Evolutionary conservation across 2,888 invertebrate species (phyloP).

Genomic region (Mythimna vitellina): DNA sequence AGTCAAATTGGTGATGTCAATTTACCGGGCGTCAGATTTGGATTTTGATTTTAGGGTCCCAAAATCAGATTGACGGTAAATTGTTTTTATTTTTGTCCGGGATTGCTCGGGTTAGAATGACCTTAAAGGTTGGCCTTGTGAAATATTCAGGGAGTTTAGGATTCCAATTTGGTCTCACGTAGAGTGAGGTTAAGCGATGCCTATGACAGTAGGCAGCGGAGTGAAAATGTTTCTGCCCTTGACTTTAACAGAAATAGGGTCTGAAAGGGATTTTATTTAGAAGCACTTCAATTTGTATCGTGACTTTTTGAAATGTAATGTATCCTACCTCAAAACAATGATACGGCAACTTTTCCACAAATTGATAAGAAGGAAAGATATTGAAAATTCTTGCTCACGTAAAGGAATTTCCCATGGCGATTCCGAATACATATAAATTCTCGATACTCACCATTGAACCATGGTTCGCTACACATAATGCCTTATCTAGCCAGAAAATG

Average conservation of each 20-base stretch:
- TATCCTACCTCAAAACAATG: constrained; percentile 17
- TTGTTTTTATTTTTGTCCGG: constrained; percentile 58
- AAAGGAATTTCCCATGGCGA: constrained; percentile 36
- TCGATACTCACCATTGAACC: constrained; percentile 45
- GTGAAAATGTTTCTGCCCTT: constrained; percentile 11
- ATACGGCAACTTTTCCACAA: constrained; percentile 10
- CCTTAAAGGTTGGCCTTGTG: constrained; percentile 26
- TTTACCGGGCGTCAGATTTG: constrained; percentile 50
- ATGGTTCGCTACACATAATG: constrained; percentile 48
- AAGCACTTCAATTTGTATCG: not conserved
- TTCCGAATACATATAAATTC: constrained; percentile 46
- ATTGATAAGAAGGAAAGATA: constrained; percentile 26
- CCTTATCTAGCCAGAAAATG: constrained; percentile 49
- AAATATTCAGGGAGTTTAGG: constrained; percentile 42
- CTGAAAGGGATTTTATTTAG: constrained; percentile 4
- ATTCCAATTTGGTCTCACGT: constrained; percentile 41
- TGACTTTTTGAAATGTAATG: not conserved
- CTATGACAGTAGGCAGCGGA: constrained; percentile 24
- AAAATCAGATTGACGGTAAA: constrained; percentile 52
- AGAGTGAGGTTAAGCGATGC: constrained; percentile 26
- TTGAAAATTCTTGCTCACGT: constrained; percentile 27
- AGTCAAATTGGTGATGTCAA: constrained; percentile 51
- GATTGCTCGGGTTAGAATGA: constrained; percentile 11
- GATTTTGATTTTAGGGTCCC: constrained; percentile 59
- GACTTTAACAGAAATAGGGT: not conserved